Evolutionary conservation across 2,888 invertebrate species (phyloP), one percentile per base, ranked within the genome.

Genomic region (Gibbula magus): DNA sequence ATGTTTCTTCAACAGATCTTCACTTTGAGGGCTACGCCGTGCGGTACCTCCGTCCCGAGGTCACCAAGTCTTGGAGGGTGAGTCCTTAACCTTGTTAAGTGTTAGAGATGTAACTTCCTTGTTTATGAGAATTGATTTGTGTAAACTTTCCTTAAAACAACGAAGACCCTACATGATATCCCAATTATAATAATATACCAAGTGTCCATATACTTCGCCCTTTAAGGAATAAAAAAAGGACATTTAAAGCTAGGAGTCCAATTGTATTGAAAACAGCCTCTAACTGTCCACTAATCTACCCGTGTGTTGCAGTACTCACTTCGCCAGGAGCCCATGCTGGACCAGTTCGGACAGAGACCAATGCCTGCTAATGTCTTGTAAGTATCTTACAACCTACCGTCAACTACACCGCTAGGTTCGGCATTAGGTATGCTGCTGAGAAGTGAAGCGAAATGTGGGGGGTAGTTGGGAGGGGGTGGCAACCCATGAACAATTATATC

Each of bases 281-380:
- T n/a, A n/a, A n/a, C n/a, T n/a, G n/a, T n/a, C n/a, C n/a, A n/a
- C 45, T 45, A 45, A 45, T 1, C 45, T 45, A 13, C 13, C 5
- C 1, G 1, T 45, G 70, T 45, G 35, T 86, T 88, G 20, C 87
- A 91, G 91, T 91, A 91, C 83, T 91, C 90, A 7, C 83, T 91
- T 51, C 84, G 85, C 10, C 91, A 91, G 79, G 91, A 91, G 73
- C 91, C 91, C 13, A 87, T 86, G 67, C 70, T 91, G 70, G 90
- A 91, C 80, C 91, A 91, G 82, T 89, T 86, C 67, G 89, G 88
- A 61, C 91, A 91, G 87, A 85, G 85, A 81, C 91, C 91, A 29
- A 87, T 91, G 81, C 91, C 91, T 7, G 91, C 91, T 35, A 91
- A 91, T 82, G 87, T 91, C 35, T 90, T 86, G 91, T 91, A 86